Evolutionary conservation across 1,140 invertebrate species (phyloP).

Genomic region (Homalodisca vitripennis): DNA sequence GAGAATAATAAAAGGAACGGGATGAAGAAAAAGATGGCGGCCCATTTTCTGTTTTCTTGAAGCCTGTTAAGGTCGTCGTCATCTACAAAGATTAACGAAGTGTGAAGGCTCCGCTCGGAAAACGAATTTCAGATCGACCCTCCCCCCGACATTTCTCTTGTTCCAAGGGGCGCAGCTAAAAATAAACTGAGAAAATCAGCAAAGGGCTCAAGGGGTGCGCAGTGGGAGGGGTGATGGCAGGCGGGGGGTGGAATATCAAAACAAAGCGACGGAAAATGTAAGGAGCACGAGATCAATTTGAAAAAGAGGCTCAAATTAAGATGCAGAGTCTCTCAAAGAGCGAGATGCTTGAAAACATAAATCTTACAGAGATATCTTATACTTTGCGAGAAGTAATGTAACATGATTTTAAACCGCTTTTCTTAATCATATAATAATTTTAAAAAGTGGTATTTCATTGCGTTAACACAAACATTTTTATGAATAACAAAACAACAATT

Average conservation of each 20-base stretch:
- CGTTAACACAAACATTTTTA: no score
- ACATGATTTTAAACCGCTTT: no score
- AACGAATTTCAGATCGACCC: conserved; percentile 21
- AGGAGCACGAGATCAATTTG: conserved; percentile 24
- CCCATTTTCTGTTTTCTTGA: conserved; percentile 30
- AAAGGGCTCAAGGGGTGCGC: conserved; percentile 17
- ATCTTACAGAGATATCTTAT: background rate
- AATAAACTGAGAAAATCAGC: conserved; percentile 25
- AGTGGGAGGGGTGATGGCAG: background rate
- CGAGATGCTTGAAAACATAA: conserved; percentile 4
- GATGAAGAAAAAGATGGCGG: conserved; percentile 23
- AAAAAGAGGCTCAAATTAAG: conserved; percentile 22
- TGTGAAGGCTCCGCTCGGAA: conserved; percentile 21
- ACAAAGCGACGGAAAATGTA: conserved; percentile 29
- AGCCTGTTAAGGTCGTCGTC: conserved; percentile 7
- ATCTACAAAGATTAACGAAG: conserved; percentile 30
- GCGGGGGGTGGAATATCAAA: conserved; percentile 21
- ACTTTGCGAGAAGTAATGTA: no score
- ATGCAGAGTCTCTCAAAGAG: conserved; percentile 18
- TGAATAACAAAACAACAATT: no score
- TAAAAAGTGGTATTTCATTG: no score
- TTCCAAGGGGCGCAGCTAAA: conserved; percentile 22
- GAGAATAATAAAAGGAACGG: conserved; percentile 26
- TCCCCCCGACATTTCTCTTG: conserved; percentile 21
- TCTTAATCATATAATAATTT: no score